A percentile compares a stretch with the other conserved stretches of the same genome.
These are phyloP conservation scores for Brenthis daphne DNA, from an alignment of 2,888 invertebrate species.

Conservation along the genomic window DNA sequence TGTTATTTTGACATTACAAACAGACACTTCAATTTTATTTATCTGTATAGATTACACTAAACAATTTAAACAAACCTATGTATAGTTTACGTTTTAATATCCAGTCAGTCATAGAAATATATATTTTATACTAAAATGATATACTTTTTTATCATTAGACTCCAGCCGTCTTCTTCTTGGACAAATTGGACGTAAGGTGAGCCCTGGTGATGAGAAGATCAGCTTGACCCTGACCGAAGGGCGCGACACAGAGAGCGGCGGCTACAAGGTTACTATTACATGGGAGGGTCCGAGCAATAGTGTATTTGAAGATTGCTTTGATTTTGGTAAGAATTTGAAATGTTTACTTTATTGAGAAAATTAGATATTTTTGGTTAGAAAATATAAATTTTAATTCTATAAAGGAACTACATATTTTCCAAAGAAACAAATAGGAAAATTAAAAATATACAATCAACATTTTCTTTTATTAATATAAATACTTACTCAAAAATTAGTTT, in stretches of 20 bases:
- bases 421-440: too few relatives aligned
- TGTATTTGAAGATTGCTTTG: constrained; percentile 76
- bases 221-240: constrained; percentile 50
- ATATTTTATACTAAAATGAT: not conserved
- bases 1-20: too few relatives aligned
- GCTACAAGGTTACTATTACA: constrained; percentile 55
- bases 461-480: too few relatives aligned
- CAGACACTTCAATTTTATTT: too few relatives aligned
- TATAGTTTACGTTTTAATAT: too few relatives aligned
- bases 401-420: too few relatives aligned
- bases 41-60: too few relatives aligned
- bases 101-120: not conserved
- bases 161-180: constrained; percentile 49
- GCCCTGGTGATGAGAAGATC: constrained; percentile 53
- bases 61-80: too few relatives aligned
- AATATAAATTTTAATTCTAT: too few relatives aligned
- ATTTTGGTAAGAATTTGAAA: constrained; percentile 58
- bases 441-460: too few relatives aligned
- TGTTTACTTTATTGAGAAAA: not conserved
- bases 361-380: too few relatives aligned
- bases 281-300: constrained; percentile 70
- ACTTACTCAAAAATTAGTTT: too few relatives aligned
- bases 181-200: constrained; percentile 59
- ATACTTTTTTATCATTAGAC: not conserved
- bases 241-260: constrained; percentile 54